Conservation (phyloP, 2,888 invertebrate genomes). For the Rhingia campestris region DNA sequence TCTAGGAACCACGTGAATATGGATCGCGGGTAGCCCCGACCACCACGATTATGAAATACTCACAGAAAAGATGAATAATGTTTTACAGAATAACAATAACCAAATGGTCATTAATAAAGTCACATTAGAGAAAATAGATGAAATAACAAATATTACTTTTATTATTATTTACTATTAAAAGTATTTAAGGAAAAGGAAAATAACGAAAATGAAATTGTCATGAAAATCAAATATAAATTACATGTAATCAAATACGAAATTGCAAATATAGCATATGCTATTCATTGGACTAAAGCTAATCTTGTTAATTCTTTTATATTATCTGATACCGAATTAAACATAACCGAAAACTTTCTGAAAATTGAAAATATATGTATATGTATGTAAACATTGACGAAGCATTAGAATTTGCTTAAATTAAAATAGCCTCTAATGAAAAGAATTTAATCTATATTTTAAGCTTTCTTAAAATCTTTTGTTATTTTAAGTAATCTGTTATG, state of each 20-base stretch:
- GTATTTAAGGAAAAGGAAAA: conserved; percentile 11
- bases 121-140: too few relatives aligned
- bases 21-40: background rate
- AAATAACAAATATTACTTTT: background rate
- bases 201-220: background rate
- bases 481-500: conserved; percentile 31
- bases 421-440: conserved; percentile 49
- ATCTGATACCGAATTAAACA: conserved; percentile 36
- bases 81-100: too few relatives aligned
- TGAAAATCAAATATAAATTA: conserved; percentile 37
- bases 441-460: conserved; percentile 52
- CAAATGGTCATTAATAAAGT: too few relatives aligned
- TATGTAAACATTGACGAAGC: conserved; percentile 61
- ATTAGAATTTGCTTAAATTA: conserved; percentile 53
- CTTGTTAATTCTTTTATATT: conserved; percentile 42
- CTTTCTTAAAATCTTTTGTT: conserved; percentile 50
- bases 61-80: too few relatives aligned
- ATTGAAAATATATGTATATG: conserved; percentile 46
- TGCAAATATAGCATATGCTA: conserved; percentile 39
- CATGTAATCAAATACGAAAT: conserved; percentile 45
- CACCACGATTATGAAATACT: too few relatives aligned
- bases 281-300: conserved; percentile 39
- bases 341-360: conserved; percentile 35
- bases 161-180: background rate
- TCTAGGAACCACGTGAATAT: background rate